phyloP scores from a whole-genome alignment of 2,888 invertebrate species.

The Ectemnius cavifrons region DNA sequence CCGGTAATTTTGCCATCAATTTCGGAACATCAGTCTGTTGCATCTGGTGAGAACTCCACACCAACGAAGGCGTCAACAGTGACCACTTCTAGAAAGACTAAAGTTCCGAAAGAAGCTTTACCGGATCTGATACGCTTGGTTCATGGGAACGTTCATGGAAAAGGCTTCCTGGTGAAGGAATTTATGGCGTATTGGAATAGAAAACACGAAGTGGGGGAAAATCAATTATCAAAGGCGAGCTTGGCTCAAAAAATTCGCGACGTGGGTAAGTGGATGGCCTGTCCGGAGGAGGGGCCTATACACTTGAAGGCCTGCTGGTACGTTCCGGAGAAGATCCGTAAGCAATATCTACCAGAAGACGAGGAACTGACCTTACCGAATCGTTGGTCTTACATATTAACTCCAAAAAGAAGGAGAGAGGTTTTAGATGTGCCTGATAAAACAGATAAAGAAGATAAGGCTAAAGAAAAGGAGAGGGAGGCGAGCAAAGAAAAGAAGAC shows the following conservation, averaged over 20 bases:
- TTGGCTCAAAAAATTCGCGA: constrained; percentile 81
- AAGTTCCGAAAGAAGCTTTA: constrained; percentile 79
- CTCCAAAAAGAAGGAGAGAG: constrained; percentile 59
- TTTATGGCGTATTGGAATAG: constrained; percentile 81
- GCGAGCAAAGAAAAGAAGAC: constrained; percentile 67
- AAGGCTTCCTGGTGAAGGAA: constrained; percentile 81
- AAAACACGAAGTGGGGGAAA: constrained; percentile 70
- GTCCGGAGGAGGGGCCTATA: constrained; percentile 80
- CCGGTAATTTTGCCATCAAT: constrained; percentile 62
- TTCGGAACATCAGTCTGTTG: constrained; percentile 17
- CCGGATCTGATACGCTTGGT: constrained; percentile 83
- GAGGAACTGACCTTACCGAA: constrained; percentile 80
- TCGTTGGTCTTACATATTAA: constrained; percentile 80
- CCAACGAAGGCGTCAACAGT: constrained; percentile 11
- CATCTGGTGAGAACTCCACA: constrained; percentile 19
- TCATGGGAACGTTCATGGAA: constrained; percentile 83
- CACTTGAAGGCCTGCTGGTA: constrained; percentile 84
- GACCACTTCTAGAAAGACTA: constrained; percentile 72
- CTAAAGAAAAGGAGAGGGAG: too few species aligned
- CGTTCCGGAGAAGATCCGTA: constrained; percentile 80
- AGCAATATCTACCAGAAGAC: constrained; percentile 78
- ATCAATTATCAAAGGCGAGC: constrained; percentile 76
- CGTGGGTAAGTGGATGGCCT: constrained; percentile 82
- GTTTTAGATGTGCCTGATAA: constrained; percentile 47
- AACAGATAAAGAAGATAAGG: constrained; percentile 51